Evolutionary conservation across 2,113 vertebrate genomes (phyloP).

Genomic region (Poeciliopsis occidentalis): DNA sequence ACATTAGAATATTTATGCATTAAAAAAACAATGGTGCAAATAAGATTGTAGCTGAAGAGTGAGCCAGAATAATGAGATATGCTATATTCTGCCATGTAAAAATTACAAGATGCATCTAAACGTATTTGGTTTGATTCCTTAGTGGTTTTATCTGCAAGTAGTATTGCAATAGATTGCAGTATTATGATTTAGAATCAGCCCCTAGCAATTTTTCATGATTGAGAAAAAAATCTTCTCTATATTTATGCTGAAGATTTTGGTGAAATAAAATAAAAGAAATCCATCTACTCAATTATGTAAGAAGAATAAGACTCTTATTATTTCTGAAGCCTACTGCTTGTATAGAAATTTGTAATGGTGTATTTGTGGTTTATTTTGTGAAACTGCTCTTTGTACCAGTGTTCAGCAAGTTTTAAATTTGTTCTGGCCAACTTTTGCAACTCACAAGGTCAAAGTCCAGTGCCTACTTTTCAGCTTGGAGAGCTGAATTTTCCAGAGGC

Average conservation of each 20-base stretch:
- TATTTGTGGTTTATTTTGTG: slow-evolving; percentile 12
- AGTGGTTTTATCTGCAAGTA: too few relatives aligned
- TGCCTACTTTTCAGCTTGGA: slow-evolving; percentile 39
- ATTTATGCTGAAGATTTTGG: too few relatives aligned
- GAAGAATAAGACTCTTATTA: neutral
- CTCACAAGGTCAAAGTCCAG: slow-evolving; percentile 46
- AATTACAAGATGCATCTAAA: neutral
- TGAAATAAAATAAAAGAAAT: too few relatives aligned
- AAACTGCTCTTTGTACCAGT: neutral
- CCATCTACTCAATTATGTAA: neutral
- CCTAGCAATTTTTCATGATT: too few relatives aligned
- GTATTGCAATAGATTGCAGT: too few relatives aligned
- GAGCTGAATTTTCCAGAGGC: slow-evolving; percentile 47
- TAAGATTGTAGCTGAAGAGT: slow-evolving; percentile 21
- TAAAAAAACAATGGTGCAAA: slow-evolving; percentile 6
- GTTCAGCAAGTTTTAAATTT: slow-evolving; percentile 47
- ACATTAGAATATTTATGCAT: slow-evolving; percentile 3
- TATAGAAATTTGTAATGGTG: slow-evolving; percentile 1
- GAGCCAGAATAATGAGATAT: slow-evolving; percentile 31
- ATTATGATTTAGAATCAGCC: too few relatives aligned
- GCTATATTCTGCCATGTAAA: slow-evolving; percentile 16
- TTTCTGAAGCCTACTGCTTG: neutral
- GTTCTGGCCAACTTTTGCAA: slow-evolving; percentile 37
- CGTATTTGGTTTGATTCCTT: too few relatives aligned
- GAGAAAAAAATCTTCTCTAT: too few relatives aligned